Percentiles rank a stretch among this genome's conserved stretches.
Evolutionary conservation across 2,113 vertebrate species (phyloP).

Genomic region (Chaetura pelagica): DNA sequence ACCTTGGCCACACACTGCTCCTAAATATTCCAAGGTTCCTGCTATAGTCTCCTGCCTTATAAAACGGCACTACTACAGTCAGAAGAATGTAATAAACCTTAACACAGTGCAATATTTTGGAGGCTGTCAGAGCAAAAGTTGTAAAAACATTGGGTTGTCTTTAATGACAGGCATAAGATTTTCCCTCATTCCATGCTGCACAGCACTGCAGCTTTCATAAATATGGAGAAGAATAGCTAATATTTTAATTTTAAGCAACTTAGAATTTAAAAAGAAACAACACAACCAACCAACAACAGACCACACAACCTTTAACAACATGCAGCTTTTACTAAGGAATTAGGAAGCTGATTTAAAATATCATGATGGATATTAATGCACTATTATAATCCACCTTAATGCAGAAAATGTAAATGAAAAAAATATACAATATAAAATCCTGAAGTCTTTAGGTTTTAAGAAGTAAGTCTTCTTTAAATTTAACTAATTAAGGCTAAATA

Average conservation of each 20-base stretch:
- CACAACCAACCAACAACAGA: not conserved
- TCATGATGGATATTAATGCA: conserved; percentile 43
- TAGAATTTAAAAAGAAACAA: not conserved
- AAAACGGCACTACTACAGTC: not conserved
- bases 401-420: not conserved
- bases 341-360: conserved; percentile 41
- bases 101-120: not conserved
- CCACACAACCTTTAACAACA: conserved; percentile 29
- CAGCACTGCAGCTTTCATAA: not conserved
- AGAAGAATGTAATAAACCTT: not conserved
- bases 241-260: conserved; percentile 41
- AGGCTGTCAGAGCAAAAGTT: not conserved
- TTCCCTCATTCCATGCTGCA: not conserved
- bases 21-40: not conserved
- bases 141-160: not conserved
- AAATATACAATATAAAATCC: not conserved
- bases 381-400: conserved; percentile 41
- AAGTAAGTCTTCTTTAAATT: conserved; percentile 11
- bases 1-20: not conserved
- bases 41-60: not conserved
- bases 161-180: not conserved
- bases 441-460: conserved; percentile 1
- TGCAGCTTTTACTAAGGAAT: conserved; percentile 52
- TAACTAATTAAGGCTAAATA: conserved; percentile 27
- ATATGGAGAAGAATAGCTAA: conserved; percentile 26